Evolutionary conservation across 2,797 vertebrate genomes (phyloP), one percentile per base, ranked within the genome.

Genomic region (Selene dorsalis): DNA sequence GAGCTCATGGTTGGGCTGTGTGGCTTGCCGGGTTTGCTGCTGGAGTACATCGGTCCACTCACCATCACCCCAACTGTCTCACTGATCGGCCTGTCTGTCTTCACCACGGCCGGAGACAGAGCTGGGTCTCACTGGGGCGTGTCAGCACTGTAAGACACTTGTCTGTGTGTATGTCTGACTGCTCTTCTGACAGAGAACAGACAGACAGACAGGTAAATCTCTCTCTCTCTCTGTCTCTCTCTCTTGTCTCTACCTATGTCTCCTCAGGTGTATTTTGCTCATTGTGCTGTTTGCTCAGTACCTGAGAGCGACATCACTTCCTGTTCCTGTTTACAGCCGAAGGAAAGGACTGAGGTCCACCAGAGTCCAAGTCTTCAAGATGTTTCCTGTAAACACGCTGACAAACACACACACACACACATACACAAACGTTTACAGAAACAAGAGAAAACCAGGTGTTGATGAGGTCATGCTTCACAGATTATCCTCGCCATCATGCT

Each of bases 91-190:
- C 94, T 99, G 77, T 98, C 97, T 0, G 97, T 97, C 60, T 98
- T 97, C 90, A 96, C 95, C 88, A 96, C 96, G 0, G 98, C 97
- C 0, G 97, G 96, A 1, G 96, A 98, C 63, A 89, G 97, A 62
- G 97, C 97, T 0, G 97, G 97, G 14, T 96, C 97, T 6, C 97
- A 98, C 91, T 99, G 98, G 98, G 97, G 97, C 58, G 96, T 98
- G 22, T 96, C 97, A 0, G 88, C 94, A 16, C 93, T 98, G 98
- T 99, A 92, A 73, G 96, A 26, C 56, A 24, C 17, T 16, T 43
- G 13, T 52, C 24, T 39, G 30, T 7, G 18, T 10, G 55, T 18
- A 24, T 63, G 55, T 60, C 4, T 20, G 5, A 2, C 17, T 24
- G 0, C 0, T 56, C 20, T 3, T 52, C 24, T 30, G 4, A 35